Evolutionary conservation across 2,888 invertebrate genomes (phyloP), one percentile per base, ranked within the genome.

Genomic region (Thalpophila matura): DNA sequence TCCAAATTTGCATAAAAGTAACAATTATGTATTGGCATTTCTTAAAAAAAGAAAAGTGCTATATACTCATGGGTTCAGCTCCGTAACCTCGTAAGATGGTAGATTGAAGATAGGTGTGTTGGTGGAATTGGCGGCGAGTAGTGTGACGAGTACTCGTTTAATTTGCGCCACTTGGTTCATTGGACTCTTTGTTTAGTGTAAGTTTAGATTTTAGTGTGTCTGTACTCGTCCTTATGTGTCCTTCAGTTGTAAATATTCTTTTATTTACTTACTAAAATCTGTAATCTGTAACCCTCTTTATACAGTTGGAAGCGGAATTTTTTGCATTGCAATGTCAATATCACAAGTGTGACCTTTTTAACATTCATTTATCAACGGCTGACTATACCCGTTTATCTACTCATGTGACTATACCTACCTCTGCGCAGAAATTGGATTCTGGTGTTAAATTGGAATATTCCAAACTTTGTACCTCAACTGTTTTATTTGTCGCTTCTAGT

Each of bases 71-170:
- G 24, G 35, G 29, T 0, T 64, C 20, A 4, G 6, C 7, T 29
- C 16, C 33, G 22, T 40, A 24, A 46, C 1, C n/a, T 18, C 1
- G 24, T 33, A 75, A 77, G 56, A 67, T 74, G 77, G 82, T 67
- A 64, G 80, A 80, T 61, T 50, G 16, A 76, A 74, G 63, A 64
- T 65, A 50, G 59, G 56, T 71, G 69, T 73, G 68, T 63, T 66
- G 68, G 67, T 72, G 77, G 70, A 75, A 63, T 87, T 87, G 83
- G 91, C 84, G 90, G 82, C 89, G 89, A 82, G 74, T 86, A 89
- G 87, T 85, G 90, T 83, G 91, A 86, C 91, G 93, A 89, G 92
- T 92, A 92, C 91, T 93, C 92, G 82, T 90, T 92, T 93, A 86
- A 87, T 93, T 94, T 93, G 94, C 94, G 93, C 91, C 84, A 77